A percentile compares a stretch with the other conserved stretches of the same genome.
Conservation (phyloP, 2,113 vertebrate species). For the rabbit (Oryctolagus cuniculus) region DNA sequence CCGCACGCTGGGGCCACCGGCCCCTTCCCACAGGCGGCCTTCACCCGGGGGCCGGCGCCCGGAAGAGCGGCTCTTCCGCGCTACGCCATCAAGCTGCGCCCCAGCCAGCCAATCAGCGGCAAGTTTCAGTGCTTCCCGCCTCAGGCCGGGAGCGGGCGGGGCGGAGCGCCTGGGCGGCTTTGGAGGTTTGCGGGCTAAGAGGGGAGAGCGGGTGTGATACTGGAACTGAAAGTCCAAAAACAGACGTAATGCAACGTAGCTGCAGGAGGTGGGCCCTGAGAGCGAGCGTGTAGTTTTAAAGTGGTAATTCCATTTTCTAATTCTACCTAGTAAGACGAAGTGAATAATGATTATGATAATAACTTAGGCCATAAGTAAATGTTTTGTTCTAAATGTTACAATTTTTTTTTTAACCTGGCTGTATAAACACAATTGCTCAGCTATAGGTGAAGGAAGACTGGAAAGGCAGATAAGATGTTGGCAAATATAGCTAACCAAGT, state of each 20-base stretch:
- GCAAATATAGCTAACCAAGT: background rate
- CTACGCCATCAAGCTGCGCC: slow-evolving; percentile 68
- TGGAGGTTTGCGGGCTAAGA: fast-evolving
- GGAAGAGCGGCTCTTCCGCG: fast-evolving
- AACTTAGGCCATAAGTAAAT: background rate
- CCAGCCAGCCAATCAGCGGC: slow-evolving; percentile 61
- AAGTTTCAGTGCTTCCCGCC: fast-evolving
- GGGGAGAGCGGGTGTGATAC: fast-evolving
- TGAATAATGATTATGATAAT: background rate
- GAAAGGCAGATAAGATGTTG: background rate
- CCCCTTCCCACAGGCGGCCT: background rate
- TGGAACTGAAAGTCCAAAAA: fast-evolving
- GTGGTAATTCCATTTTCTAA: background rate
- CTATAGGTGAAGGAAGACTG: background rate
- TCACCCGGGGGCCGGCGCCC: fast-evolving
- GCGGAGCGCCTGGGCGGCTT: background rate
- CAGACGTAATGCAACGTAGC: fast-evolving
- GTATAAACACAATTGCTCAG: background rate
- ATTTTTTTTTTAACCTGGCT: background rate
- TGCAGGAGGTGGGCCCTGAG: background rate
- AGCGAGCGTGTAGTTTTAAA: background rate
- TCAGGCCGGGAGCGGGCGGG: background rate
- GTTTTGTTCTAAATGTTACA: slow-evolving; percentile 8
- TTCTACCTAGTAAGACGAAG: background rate
- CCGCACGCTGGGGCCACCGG: fast-evolving